These are phyloP conservation scores for Hydroisotoma schaefferi DNA, from an alignment of 2,888 invertebrate genomes.

Conservation along the genomic window DNA sequence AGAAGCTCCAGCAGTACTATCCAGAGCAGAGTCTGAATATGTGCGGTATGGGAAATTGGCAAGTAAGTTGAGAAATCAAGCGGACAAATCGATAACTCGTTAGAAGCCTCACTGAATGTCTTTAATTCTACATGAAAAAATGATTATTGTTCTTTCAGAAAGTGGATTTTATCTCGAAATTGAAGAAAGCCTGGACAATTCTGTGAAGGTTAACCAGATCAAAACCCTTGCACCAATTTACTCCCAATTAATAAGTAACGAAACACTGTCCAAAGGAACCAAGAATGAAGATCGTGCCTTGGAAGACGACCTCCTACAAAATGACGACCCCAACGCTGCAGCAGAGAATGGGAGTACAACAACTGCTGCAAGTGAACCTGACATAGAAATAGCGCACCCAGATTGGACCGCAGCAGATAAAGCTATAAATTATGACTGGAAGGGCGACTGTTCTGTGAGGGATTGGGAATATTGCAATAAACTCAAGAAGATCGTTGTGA, in stretches of 20 bases:
- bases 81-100: not conserved
- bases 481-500: slow-evolving; percentile 15
- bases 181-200: slow-evolving; percentile 1
- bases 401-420: slow-evolving; percentile 15
- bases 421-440: slow-evolving; percentile 23
- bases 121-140: not conserved
- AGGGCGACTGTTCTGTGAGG: slow-evolving; percentile 13
- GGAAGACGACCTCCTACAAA: too few species aligned
- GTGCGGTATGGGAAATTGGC: not conserved
- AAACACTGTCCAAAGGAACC: not conserved
- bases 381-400: slow-evolving; percentile 3
- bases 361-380: not conserved
- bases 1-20: not conserved
- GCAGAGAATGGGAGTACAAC: not conserved
- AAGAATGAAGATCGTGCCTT: too few species aligned
- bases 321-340: not conserved
- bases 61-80: slow-evolving; percentile 3
- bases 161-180: slow-evolving; percentile 3
- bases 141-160: not conserved
- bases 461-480: slow-evolving; percentile 27
- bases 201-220: not conserved
- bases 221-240: not conserved
- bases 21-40: not conserved
- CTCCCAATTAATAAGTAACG: not conserved
- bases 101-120: not conserved